Percentiles rank a stretch among this genome's conserved stretches.
Conservation (phyloP, 1,140 invertebrate species). For the Dendrolimus kikuchii region DNA sequence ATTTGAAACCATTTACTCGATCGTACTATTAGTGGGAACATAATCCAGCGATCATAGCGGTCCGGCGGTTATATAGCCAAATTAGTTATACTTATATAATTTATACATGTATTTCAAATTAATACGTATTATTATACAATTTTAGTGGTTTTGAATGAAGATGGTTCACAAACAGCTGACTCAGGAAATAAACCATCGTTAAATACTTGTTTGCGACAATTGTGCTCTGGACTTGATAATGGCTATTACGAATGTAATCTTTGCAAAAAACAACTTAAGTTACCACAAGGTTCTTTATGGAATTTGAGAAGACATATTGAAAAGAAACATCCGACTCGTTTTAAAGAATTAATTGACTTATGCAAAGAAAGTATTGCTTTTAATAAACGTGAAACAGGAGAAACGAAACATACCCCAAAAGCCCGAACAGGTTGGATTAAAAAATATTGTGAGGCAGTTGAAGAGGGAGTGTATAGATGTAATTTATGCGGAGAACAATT, state of each 20-base stretch:
- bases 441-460: background rate
- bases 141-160: too few relatives aligned
- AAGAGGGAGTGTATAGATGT: background rate
- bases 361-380: background rate
- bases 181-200: background rate
- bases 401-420: too few relatives aligned
- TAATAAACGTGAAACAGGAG: too few relatives aligned
- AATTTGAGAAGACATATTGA: constrained; percentile 5
- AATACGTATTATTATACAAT: too few relatives aligned
- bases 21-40: too few relatives aligned
- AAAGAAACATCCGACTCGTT: constrained; percentile 1
- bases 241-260: background rate
- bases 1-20: too few relatives aligned
- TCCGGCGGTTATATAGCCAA: too few relatives aligned
- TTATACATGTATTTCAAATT: too few relatives aligned
- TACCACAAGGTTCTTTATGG: background rate
- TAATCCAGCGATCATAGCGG: too few relatives aligned
- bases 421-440: too few relatives aligned
- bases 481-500: background rate
- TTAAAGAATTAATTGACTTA: background rate
- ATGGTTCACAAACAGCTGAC: too few relatives aligned
- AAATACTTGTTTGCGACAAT: background rate
- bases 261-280: background rate
- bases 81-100: too few relatives aligned
- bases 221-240: background rate